Conservation (phyloP, 2,113 vertebrate species). For the Psephotus haematonotus region DNA sequence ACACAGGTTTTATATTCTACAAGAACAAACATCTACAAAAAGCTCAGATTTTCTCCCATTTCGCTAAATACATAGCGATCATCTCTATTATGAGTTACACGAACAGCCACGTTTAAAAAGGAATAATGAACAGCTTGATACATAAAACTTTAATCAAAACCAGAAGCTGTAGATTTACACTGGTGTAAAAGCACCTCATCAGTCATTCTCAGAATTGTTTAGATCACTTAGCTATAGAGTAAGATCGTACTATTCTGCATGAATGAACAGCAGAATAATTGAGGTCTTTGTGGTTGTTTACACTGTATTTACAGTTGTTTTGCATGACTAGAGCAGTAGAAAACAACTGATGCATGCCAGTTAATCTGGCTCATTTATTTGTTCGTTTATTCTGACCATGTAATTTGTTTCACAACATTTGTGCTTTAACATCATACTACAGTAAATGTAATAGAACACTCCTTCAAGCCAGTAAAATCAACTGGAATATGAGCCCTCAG, state of each 20-base stretch:
- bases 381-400: background rate
- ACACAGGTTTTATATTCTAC: background rate
- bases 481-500: background rate
- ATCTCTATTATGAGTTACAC: background rate
- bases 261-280: conserved; percentile 22
- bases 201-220: background rate
- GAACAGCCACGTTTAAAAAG: background rate
- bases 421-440: background rate
- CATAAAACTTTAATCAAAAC: conserved; percentile 10
- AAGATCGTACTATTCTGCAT: background rate
- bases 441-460: background rate
- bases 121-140: background rate
- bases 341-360: background rate
- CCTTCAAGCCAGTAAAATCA: background rate
- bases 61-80: background rate
- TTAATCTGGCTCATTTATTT: conserved; percentile 1
- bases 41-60: background rate
- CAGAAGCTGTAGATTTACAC: background rate
- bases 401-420: conserved; percentile 31
- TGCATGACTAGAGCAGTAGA: background rate
- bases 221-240: conserved; percentile 1
- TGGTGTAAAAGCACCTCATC: conserved; percentile 9
- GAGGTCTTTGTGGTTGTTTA: conserved; percentile 1
- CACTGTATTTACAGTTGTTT: conserved; percentile 24
- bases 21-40: background rate